Evolutionary conservation across 2,797 vertebrate species (phyloP), one percentile per base, ranked within the genome.

Genomic region (Onychomys leucogaster): DNA sequence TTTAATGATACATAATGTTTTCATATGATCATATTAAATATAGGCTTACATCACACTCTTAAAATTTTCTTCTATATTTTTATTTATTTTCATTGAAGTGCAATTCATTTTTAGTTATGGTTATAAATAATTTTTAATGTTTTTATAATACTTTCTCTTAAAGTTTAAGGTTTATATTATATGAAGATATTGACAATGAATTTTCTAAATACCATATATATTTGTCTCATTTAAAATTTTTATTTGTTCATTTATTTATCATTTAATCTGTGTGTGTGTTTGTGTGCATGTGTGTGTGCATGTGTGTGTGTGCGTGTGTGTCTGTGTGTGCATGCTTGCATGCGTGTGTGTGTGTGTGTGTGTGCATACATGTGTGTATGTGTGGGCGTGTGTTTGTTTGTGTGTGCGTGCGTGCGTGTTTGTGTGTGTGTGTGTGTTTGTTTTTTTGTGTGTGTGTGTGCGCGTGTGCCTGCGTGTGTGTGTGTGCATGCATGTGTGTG

Each of bases 1-100:
- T 98, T 99, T 99, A 98, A 99, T 99, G 98, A 98, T 98, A 91
- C 0, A 97, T 97, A 65, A 97, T 97, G 95, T 98, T 98, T 98
- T 98, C 98, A 98, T 97, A 97, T 97, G 97, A 97, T 98, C 61
- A 81, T 97, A 99, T 99, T 98, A 99, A 99, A 98, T 98, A 92
- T 91, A 96, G 21, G 83, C 91, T 97, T 96, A 96, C 93, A 65
- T 65, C 0, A 12, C 6, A 34, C 0, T 21, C 37, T 82, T 12
- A 43, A 61, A 49, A 16, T 34, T 96, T 92, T 97, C 69, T 94
- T 91, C n/a, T 89, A 1, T 95, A 57, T 88, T 97, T 98, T 73
- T 94, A 95, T 71, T 81, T 98, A 96, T 69, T 80, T 98, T 98
- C 98, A 98, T 98, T 98, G 98, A 98, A 98, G 98, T 98, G 97